Conservation (phyloP, 2,113 vertebrate genomes). For the Alouatta palliata region DNA sequence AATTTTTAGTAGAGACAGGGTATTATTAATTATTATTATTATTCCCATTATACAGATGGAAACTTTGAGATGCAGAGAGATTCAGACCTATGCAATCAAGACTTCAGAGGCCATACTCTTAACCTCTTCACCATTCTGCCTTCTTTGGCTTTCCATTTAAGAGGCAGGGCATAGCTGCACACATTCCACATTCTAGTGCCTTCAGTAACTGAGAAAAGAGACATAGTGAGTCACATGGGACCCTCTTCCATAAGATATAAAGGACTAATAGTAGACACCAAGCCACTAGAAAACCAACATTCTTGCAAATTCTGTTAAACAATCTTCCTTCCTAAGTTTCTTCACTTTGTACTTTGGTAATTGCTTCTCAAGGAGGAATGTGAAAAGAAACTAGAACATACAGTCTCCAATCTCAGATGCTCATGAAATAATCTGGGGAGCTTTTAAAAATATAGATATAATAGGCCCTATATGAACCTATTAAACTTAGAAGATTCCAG, state of each 20-base stretch:
- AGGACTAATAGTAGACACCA: not conserved
- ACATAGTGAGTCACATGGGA: not conserved
- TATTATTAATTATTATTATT: not conserved
- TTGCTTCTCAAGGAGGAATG: not conserved
- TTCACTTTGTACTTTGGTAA: constrained; percentile 47
- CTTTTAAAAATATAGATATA: not conserved
- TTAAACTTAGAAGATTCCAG: constrained; percentile 26
- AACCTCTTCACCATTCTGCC: not conserved
- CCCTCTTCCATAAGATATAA: constrained; percentile 10
- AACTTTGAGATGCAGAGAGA: not conserved
- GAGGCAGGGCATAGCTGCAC: not conserved
- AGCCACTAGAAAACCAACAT: constrained; percentile 26
- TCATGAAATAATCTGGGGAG: not conserved
- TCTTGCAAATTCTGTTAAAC: constrained; percentile 55
- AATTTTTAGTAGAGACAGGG: too few relatives aligned
- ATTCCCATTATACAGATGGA: constrained; percentile 17
- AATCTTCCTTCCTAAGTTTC: constrained; percentile 61
- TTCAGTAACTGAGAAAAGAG: constrained; percentile 48
- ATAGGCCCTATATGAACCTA: not conserved
- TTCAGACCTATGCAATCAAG: not conserved
- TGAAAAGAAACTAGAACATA: constrained; percentile 45
- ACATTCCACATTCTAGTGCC: not conserved
- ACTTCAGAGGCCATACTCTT: not conserved
- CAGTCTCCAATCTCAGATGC: constrained; percentile 9
- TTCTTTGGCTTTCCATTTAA: constrained; percentile 22